Evolutionary conservation across 2,797 vertebrate genomes (phyloP).

Genomic region (Spinus olivaceus): DNA sequence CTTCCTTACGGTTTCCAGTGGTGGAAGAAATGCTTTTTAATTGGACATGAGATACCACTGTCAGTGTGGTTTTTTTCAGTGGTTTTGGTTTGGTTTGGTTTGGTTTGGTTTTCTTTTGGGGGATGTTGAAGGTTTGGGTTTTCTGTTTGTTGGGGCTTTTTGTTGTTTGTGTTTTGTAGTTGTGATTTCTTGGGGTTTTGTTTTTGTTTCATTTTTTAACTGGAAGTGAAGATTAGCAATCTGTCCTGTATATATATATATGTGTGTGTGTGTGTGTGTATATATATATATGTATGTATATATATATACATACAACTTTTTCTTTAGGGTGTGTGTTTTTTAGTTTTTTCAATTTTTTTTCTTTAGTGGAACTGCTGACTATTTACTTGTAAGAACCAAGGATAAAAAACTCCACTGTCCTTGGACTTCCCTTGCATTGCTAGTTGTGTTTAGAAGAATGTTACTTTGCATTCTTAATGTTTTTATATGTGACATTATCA

Average conservation of each 20-base stretch:
- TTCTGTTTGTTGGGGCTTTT: background rate
- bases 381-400: background rate
- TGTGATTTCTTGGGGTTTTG: background rate
- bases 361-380: background rate
- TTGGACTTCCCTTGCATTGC: background rate
- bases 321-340: background rate
- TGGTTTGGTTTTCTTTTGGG: background rate
- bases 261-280: no score
- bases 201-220: background rate
- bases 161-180: background rate
- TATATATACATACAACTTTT: background rate
- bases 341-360: fast-evolving
- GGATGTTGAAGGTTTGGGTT: background rate
- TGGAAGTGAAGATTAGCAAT: background rate
- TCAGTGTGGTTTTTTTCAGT: background rate
- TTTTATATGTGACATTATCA: background rate
- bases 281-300: no score
- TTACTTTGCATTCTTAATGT: background rate
- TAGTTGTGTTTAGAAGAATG: background rate
- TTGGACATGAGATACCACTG: background rate
- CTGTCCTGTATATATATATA: background rate
- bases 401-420: background rate
- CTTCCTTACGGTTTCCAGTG: background rate
- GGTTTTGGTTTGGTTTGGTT: background rate
- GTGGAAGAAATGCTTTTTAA: background rate